Base-by-base conservation (phyloP, 2,113 vertebrate genomes). In the Prietella phreatophila region DNA sequence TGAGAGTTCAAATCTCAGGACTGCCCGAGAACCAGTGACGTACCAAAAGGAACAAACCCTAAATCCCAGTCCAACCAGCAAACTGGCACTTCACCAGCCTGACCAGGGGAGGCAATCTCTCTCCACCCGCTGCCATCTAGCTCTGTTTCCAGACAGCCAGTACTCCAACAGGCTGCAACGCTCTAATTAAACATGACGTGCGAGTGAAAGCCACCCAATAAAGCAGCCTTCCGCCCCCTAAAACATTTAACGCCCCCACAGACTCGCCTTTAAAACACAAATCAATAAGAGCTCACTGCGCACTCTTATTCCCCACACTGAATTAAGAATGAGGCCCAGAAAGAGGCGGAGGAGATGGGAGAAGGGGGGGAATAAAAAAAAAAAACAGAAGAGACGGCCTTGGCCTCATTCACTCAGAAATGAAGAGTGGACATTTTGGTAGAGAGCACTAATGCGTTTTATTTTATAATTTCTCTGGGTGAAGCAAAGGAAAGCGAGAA, bases 111-210 rank as follows among this genome's bases (percentile, higher is more conserved):
- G 73, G 39, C 58, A 50, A 9, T 14, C 61, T 36, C 55, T 78
- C 58, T 88, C 30, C 60, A 81, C 50, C 85, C 30, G 65, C 14
- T 55, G 8, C 63, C 33, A n/a, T 78, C 73, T 56, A 42, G 30
- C 58, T n/a, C 22, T n/a, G 61, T 53, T 80, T 86, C n/a, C 20
- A 33, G 27, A 67, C 75, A 17, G 63, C 14, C 50, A 20, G 78
- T 1, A 55, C 63, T n/a, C 83, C 1, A 4, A 58, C 27, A 42
- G 88, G 15, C 22, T 47, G 60, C 25, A 71, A 71, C 65, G 33
- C 39, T 83, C 88, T 86, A 82, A 82, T 86, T 60, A 86, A 89
- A 89, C 88, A 89, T 76, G 84, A 86, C 85, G 56, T 78, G 63
- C 39, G 63, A 88, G 50, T 67, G 56, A 73, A 85, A 89, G 63